Evolutionary conservation across 92 coral and sea anemone genomes (phyloP), one percentile per base, ranked within the genome.

Genomic region (Galaxea fascicularis): DNA sequence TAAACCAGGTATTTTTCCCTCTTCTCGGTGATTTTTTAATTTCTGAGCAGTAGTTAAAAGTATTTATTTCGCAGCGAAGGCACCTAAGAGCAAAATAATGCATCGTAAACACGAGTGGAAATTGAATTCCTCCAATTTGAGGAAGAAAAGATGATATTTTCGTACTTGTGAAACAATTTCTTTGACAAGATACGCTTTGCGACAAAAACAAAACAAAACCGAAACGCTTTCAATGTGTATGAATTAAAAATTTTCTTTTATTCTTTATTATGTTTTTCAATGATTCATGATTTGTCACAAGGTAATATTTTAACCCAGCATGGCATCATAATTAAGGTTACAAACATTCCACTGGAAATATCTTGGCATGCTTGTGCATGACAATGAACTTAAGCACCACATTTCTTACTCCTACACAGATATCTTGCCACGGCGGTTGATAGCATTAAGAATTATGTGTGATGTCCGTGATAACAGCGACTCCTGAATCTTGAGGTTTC

Each of bases 281-380:
- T 70, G 26, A 70, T 82, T 82, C 70, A 82, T 82, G 86, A 71
- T 82, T 82, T 82, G 86, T 82, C 78, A 26, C 68, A 82, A 82
- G 71, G 78, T 31, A 70, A 82, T 82, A 82, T 82, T 82, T 71
- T 71, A 53, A 41, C 86, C 20, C 86, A 82, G 86, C 86, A 20
- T 58, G 86, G 58, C 71, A 82, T 71, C 46, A 26, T 82, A 78
- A 82, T 82, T 71, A 82, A 54, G 69, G 39, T 71, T 82, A 70
- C 41, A 71, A 82, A 57, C 78, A 70, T 82, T 56, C 78, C 54
- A 70, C 77, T 31, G 17, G 67, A 31, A 73, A 49, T 44, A 25
- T 63, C 46, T 17, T 27, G 20, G 41, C 64, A 26, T 59, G 20
- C 12, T 56, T 65, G 31, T 75, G 10, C 53, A 54, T 56, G 68